Base-by-base conservation (phyloP, 2,113 vertebrate genomes). In the Fulmarus glacialis region DNA sequence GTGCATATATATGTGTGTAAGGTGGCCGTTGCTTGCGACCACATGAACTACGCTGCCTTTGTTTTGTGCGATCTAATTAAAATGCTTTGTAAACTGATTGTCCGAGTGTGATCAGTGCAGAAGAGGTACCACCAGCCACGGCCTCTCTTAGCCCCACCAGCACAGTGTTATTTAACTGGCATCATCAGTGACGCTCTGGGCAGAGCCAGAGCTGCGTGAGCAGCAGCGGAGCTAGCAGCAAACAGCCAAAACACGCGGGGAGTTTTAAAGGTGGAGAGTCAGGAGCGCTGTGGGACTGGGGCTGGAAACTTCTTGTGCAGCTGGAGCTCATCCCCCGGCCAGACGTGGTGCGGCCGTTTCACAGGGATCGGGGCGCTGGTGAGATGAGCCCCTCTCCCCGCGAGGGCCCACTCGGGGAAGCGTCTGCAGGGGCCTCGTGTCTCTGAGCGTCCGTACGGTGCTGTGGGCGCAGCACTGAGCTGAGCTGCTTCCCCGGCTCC, bases 81-180 rank as follows among this genome's bases (percentile, higher is more conserved):
- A 93, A 4, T 2, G 9, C 5, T 63, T 59, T 40, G 18, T 30
- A 40, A 58, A 15, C 15, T 11, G 71, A 2, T 40, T 14, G 55
- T 59, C 56, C 48, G 0, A 0, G 29, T 12, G n/a, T 72, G 66
- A 34, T 45, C 11, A 0, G 17, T 32, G 55, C 74, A 59, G 83
- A 14, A 8, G 1, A 4, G n/a, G 56, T 12, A 5, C 52, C 38
- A 5, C 64, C 84, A 59, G 58, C 58, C 32, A 0, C 3, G 2
- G 53, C 42, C 32, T 19, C 66, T 19, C 66, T 1, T 3, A 5
- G 38, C 34, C 55, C 55, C 67, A 2, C 8, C 34, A 9, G n/a
- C 48, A 2, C 24, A 3, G 5, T 0, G 36, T 4, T 5, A 8
- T 6, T 60, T 4, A 22, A 12, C 53, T 2, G 5, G 45, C 5